Conservation (phyloP, 2,113 vertebrate species). For the Tetrax tetrax region DNA sequence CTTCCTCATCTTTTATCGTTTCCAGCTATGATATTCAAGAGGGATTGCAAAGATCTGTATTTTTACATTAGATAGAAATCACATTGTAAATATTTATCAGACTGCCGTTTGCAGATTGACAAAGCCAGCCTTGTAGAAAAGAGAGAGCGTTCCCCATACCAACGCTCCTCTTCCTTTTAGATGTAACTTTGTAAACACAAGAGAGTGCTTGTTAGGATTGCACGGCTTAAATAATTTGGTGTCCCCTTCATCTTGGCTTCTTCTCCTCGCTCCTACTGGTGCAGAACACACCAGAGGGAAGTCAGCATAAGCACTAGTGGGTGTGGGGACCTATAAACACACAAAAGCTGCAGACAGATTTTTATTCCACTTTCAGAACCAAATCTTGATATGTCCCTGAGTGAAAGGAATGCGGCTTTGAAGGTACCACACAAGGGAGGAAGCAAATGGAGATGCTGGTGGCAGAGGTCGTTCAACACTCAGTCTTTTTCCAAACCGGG, state of each 20-base stretch:
- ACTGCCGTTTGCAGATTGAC: background rate
- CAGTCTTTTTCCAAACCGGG: background rate
- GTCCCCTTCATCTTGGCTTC: background rate
- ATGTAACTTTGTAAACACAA: too few species aligned
- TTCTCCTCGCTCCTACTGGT: accelerated
- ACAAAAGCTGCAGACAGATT: background rate
- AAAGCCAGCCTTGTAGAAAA: background rate
- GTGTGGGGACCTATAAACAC: background rate
- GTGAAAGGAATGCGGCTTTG: background rate
- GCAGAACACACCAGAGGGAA: background rate
- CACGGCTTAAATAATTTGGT: background rate
- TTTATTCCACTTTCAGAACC: background rate
- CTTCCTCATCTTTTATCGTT: background rate
- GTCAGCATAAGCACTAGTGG: background rate
- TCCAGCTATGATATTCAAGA: background rate
- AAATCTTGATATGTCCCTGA: background rate
- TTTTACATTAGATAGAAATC: background rate
- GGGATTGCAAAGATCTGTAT: background rate
- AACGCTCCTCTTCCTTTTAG: background rate
- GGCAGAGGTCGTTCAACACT: background rate
- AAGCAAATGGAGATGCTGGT: background rate
- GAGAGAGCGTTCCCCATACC: background rate
- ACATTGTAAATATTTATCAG: background rate
- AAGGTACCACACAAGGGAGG: accelerated
- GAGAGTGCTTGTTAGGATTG: background rate